These are phyloP conservation scores for Heliconius aoede DNA, from an alignment of 2,888 invertebrate species.

Conservation along the genomic window DNA sequence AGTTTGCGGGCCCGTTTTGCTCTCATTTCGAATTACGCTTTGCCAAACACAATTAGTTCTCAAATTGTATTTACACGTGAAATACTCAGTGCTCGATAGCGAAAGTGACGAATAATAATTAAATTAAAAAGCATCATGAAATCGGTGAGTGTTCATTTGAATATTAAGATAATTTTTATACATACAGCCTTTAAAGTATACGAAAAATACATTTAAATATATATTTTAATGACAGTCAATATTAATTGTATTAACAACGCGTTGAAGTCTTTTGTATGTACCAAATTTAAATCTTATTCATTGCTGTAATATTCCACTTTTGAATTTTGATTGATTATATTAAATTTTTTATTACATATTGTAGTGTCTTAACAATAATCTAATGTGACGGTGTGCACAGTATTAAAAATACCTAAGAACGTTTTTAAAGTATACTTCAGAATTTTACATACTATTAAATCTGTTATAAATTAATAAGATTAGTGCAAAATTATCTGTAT, in stretches of 20 bases:
- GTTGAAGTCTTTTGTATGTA: constrained; percentile 39
- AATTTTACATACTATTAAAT: neutral
- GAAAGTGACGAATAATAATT: constrained; percentile 39
- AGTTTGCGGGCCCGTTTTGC: constrained; percentile 76
- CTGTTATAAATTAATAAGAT: neutral
- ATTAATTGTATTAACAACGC: constrained; percentile 22
- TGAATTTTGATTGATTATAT: neutral
- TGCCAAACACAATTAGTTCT: constrained; percentile 71
- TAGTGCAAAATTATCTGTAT: neutral
- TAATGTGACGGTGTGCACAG: too few species aligned
- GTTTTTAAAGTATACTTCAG: neutral
- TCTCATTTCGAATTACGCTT: constrained; percentile 82
- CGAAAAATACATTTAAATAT: neutral
- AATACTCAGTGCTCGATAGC: constrained; percentile 41
- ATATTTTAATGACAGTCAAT: neutral
- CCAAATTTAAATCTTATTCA: neutral
- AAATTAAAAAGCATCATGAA: constrained; percentile 58
- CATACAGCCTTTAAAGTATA: neutral
- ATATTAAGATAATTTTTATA: neutral
- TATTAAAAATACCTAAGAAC: neutral
- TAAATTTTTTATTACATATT: too few species aligned
- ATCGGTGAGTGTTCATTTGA: constrained; percentile 60
- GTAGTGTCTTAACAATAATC: too few species aligned
- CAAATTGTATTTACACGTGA: constrained; percentile 43
- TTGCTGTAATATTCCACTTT: too few species aligned